A percentile compares a stretch with the other conserved stretches of the same genome.
These are phyloP conservation scores for Pachyrhynchus sulphureomaculatus DNA, from an alignment of 1,140 invertebrate species.

Conservation along the genomic window DNA sequence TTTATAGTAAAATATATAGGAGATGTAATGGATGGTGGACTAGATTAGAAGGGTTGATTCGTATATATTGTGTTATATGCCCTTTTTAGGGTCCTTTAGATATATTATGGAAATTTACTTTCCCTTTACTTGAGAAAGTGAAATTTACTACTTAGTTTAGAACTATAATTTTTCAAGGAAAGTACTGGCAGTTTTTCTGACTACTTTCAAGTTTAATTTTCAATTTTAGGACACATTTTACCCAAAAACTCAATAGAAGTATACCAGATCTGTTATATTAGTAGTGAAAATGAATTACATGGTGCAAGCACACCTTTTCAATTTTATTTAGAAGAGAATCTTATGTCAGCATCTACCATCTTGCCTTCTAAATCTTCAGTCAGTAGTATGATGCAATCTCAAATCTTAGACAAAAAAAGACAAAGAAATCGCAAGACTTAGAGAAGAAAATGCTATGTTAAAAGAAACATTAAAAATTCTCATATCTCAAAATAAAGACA, in stretches of 20 bases:
- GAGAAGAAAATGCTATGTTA: constrained; percentile 36
- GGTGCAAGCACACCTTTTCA: constrained; percentile 43
- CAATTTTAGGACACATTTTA: constrained; percentile 36
- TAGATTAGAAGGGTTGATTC: no score
- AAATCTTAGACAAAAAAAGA: constrained; percentile 18
- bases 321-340: constrained; percentile 11
- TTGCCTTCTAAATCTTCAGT: background rate
- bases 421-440: constrained; percentile 31
- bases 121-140: no score
- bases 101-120: no score
- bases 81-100: no score
- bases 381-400: constrained; percentile 8
- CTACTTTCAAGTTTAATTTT: no score
- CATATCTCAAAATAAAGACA: background rate
- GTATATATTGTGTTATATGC: no score
- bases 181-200: no score
- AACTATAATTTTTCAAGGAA: no score
- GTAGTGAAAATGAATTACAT: constrained; percentile 37
- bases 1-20: no score
- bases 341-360: no score
- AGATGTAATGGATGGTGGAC: no score
- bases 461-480: constrained; percentile 26
- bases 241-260: constrained; percentile 37
- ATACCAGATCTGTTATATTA: constrained; percentile 45
- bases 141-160: no score